Base-by-base conservation (phyloP, 1,140 invertebrate species). In the Camponotus vicinus region DNA sequence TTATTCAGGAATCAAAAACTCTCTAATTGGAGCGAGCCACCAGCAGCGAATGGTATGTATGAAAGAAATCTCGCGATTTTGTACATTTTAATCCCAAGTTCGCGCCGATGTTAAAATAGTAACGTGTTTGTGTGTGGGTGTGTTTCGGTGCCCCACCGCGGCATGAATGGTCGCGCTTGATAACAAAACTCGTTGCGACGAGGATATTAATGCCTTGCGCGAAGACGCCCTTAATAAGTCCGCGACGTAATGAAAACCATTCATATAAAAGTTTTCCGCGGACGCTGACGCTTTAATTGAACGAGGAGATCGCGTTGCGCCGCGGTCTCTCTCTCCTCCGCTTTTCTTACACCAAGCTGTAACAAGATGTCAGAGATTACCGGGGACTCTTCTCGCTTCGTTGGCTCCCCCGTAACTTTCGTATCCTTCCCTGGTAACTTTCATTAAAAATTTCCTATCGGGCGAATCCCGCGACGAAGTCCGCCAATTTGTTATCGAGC, bases 241-340 rank as follows among this genome's bases (percentile, higher is more conserved):
- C 89, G 88, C 89, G 88, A 89, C 89, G 92, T 94, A 94, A 94
- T 94, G 93, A 93, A 94, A 94, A 88, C 92, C 93, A 94, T 94
- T 94, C 91, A 92, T 94, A 94, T 93, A 94, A 94, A 95, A 95
- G 91, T 94, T 94, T 94, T 88, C 87, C 77, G 70, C 90, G 89
- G 86, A 88, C 84, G 91, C 88, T 93, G 93, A 94, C 93, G 92
- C 86, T 93, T 94, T 94, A 95, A 95, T 94, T 94, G 92, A 92
- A 92, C 92, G 86, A 70, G 87, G 69, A 86, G 70, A 63, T 66
- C 73, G 79, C 59, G 49, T n/a, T 64, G n/a, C 40, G n/a, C 34
- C 32, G 71, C 69, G 59, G 42, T 9, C 88, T 45, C 77, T 64
- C 13, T 49, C 49, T 64, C 40, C 64, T 66, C 73, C 37, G 40